phyloP scores from a whole-genome alignment of 1,140 invertebrate genomes.

The Drosophila nigrodunni region DNA sequence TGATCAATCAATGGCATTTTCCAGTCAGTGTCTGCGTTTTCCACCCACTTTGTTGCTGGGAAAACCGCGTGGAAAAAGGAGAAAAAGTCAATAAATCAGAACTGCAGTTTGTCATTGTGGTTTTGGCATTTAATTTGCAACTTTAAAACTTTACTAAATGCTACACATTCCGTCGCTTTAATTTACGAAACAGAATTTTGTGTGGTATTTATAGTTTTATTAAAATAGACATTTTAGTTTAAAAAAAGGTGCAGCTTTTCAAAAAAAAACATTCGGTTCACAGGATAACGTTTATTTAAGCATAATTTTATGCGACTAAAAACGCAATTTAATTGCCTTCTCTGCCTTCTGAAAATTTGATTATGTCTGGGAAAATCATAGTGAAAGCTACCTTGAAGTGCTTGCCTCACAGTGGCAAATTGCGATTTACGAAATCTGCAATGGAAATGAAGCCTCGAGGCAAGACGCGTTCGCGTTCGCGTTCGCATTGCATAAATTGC shows the following conservation, averaged over 20 bases:
- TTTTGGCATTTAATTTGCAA: neutral
- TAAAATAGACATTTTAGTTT: neutral
- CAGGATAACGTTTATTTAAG: no score
- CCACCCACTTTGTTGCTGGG: neutral
- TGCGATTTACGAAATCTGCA: constrained; percentile 62
- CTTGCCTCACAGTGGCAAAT: constrained; percentile 35
- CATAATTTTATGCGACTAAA: no score
- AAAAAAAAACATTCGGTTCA: neutral
- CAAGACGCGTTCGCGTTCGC: neutral
- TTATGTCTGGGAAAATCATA: neutral
- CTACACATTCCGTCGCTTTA: neutral
- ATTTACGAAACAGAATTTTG: neutral
- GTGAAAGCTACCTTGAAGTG: neutral
- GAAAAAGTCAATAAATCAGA: constrained; percentile 20
- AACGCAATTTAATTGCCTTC: no score
- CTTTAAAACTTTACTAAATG: neutral
- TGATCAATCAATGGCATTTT: constrained; percentile 9
- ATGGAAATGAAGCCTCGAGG: constrained; percentile 45
- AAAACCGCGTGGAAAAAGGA: neutral
- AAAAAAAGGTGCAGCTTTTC: no score
- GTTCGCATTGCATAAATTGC: constrained; percentile 43
- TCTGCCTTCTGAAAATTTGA: no score
- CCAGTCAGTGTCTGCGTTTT: neutral
- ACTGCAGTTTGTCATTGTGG: constrained; percentile 2
- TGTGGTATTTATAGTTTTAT: neutral